Base-by-base conservation (phyloP, 2,113 vertebrate species). In the Chionomys nivalis region DNA sequence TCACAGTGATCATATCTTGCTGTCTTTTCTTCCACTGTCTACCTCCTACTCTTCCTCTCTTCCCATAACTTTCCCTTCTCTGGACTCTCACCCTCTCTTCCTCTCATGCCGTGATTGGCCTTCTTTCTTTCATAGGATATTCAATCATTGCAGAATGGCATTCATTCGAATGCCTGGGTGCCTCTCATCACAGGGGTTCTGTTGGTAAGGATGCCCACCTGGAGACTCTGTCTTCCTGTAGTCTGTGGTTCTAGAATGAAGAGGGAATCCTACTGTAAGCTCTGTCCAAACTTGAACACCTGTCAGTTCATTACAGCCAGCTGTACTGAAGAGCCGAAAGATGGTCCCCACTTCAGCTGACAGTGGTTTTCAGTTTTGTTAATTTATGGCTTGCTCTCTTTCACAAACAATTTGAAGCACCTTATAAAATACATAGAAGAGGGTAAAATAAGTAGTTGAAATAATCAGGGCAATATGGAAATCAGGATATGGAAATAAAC, bases 381-480 rank as follows among this genome's bases (percentile, higher is more conserved):
- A 89, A 7, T 79, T 68, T 92, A 91, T 89, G 52, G 39, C 72
- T 89, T 42, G 26, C 19, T 63, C 55, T 90, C 88, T 52, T 75
- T 75, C 68, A 85, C 93, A 85, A 92, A 83, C 85, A 87, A 73
- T 52, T n/a, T 63, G 85, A 87, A 83, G 52, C 82, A 42, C 55
- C 16, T 3, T 90, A 21, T 95, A 44, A 49, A 70, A 91, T 65
- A 70, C 28, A n/a, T 92, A n/a, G 47, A 61, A 73, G 76, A 92
- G 68, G 63, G 42, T 75, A 70, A 89, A 97, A 55, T 90, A 75
- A 94, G 31, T 85, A 87, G 85, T 87, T 87, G 85, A 83, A 36
- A 96, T 94, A 82, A 90, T 95, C 75, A 90, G 70, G n/a, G 65
- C 16, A 68, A 93, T 68, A 75, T 79, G 13, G 75, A 94, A 94